Conservation (phyloP, 2,113 vertebrate species). For the Leucopsar rothschildi region DNA sequence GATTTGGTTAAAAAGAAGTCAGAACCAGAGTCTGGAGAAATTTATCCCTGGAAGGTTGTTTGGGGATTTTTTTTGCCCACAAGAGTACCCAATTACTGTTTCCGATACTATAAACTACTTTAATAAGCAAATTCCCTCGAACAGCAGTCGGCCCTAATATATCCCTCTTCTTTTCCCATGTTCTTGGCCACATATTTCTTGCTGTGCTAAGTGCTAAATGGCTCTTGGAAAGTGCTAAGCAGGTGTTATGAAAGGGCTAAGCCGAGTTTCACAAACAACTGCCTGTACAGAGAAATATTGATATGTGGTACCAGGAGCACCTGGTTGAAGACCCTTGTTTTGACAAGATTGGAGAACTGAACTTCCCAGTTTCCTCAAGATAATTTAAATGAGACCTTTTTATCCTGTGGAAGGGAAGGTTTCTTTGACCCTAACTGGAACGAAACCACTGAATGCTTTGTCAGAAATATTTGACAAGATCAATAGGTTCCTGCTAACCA, state of each 20-base stretch:
- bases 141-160: background rate
- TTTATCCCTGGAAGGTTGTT: background rate
- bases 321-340: background rate
- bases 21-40: background rate
- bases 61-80: background rate
- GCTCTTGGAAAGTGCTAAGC: slow-evolving; percentile 39
- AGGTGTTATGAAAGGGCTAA: background rate
- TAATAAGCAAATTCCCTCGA: slow-evolving; percentile 12
- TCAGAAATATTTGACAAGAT: background rate
- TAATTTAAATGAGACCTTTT: background rate
- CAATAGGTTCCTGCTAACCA: slow-evolving; percentile 4
- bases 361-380: background rate
- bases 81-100: background rate
- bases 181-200: background rate
- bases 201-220: slow-evolving; percentile 32
- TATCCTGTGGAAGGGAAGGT: background rate
- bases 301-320: background rate
- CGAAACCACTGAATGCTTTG: background rate
- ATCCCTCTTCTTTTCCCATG: background rate
- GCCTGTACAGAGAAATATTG: background rate
- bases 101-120: background rate
- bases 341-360: background rate
- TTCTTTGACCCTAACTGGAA: background rate
- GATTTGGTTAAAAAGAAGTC: background rate
- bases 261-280: background rate